A percentile compares a stretch with the other conserved stretches of the same genome.
Evolutionary conservation across 2,113 vertebrate species (phyloP).

Genomic region (Piaya cayana): DNA sequence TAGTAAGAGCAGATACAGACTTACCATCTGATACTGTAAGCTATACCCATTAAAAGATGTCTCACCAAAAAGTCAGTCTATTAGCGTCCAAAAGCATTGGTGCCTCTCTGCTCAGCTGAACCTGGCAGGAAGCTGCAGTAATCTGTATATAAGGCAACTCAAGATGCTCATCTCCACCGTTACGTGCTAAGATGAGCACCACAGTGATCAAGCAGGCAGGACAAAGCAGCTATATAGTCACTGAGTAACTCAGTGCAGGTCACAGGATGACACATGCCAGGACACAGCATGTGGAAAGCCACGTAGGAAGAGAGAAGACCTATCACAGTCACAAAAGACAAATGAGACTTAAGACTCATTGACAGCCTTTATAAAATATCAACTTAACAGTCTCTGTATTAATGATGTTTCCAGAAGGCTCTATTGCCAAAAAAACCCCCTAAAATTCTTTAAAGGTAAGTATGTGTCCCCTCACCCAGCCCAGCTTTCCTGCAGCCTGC

Average conservation of each 20-base stretch:
- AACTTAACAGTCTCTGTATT: background rate
- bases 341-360: background rate
- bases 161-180: background rate
- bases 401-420: background rate
- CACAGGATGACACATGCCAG: fast-evolving
- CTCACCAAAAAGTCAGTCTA: background rate
- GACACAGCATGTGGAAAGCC: fast-evolving
- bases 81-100: background rate
- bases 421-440: background rate
- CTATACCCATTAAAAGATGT: slow-evolving; percentile 74
- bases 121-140: background rate
- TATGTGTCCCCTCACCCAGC: no score
- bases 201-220: background rate
- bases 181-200: background rate
- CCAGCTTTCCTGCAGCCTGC: background rate
- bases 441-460: background rate
- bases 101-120: background rate
- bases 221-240: background rate
- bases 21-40: slow-evolving; percentile 82
- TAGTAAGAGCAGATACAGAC: slow-evolving; percentile 32
- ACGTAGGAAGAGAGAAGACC: background rate
- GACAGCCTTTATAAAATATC: background rate
- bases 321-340: background rate
- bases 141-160: background rate
- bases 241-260: slow-evolving; percentile 26